Evolutionary conservation across 2,113 vertebrate genomes (phyloP), one percentile per base, ranked within the genome.

Genomic region (Sula dactylatra): DNA sequence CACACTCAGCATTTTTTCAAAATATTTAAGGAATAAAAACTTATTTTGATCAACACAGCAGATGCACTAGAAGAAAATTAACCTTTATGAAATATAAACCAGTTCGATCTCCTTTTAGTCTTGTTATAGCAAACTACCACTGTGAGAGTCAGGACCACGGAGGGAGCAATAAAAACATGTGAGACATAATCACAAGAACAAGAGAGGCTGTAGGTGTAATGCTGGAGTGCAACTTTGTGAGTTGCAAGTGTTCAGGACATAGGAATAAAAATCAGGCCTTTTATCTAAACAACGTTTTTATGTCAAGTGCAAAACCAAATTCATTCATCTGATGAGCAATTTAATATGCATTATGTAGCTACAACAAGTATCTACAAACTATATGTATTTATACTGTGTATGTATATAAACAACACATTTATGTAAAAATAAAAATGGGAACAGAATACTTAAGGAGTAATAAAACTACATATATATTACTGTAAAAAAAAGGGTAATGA

Each of bases 321-420:
- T 69, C 21, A 84, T 87, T 62, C 15, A 86, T 26, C 52, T 82
- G 72, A 90, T 27, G n/a, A 86, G 55, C 26, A 79, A 67, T 56
- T 81, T 77, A 74, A 40, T 45, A 32, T 5, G 9, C 2, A 1
- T 49, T 80, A 54, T 2, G 5, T 11, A 6, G 25, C 19, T 61
- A 47, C 22, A 88, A 40, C 7, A 69, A 61, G 6, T 25, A 85
- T 9, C 19, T 62, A 8, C 9, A 6, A 92, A 40, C 27, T 44
- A 52, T 7, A 77, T 10, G 14, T 50, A 45, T n/a, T 73, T 42
- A 62, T 4, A 27, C 7, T 50, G 14, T 17, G 5, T 16, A 9
- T 9, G 40, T 24, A 70, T 5, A 38, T 0, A 93, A 0, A 56
- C 1, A 58, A 93, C 0, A 56, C 1, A 58, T 2, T 52, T 1